Base-by-base conservation (phyloP, 2,797 vertebrate genomes). In the Acanthurus leucopareius region DNA sequence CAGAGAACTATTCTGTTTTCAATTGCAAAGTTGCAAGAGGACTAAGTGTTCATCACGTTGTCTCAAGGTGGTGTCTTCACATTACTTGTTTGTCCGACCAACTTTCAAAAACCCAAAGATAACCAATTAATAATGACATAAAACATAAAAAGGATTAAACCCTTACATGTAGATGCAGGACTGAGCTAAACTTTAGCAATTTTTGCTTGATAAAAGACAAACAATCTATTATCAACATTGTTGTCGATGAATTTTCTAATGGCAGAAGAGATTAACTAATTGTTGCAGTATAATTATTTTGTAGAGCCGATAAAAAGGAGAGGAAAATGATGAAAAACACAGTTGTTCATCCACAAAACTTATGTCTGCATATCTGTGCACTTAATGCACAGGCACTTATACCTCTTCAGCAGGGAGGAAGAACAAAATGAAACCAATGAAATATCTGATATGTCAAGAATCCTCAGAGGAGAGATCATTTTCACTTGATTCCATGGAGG, bases 371-470 rank as follows among this genome's bases (percentile, higher is more conserved):
- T 56, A 16, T 17, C 17, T 62, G 45, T 40, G 13, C 10, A 58
- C 10, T 54, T 35, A 66, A 63, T 48, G 25, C 14, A 38, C 15
- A 52, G 66, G 28, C 54, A 20, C 32, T 49, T 7, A 28, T 1
- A 42, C 20, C 32, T 56, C 44, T 35, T 13, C 10, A 17, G 2
- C 10, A 49, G 32, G 7, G 13, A 74, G 54, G 49, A 51, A 20
- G 42, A 54, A 42, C 32, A 47, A 22, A 48, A 53, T 10, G 38
- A 64, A 80, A 63, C 64, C 59, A 72, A 69, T 75, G 47, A 48
- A 75, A 78, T 32, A 83, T 80, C 35, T 66, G 61, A 78, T 68
- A 35, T 53, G 56, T 66, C 0, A 28, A 54, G 52, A 76, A 73
- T 76, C 38, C 77, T 47, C 40, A 32, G 13, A 76, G 65, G 77